Conservation (phyloP, 2,113 vertebrate genomes). For the Eptesicus fuscus region DNA sequence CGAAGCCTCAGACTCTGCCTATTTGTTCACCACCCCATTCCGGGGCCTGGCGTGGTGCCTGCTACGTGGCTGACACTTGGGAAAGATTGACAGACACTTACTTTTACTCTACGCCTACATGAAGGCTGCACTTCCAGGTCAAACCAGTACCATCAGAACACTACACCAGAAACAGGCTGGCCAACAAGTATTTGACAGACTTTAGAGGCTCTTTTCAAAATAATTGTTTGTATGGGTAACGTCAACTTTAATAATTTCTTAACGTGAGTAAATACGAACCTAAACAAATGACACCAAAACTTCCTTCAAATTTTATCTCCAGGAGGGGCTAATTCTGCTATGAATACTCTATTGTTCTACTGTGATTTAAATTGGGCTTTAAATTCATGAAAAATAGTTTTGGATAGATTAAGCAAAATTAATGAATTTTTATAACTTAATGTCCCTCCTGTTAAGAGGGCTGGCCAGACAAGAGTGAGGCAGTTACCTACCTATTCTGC, state of each 20-base stretch:
- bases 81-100: neutral
- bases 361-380: neutral
- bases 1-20: neutral
- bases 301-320: neutral
- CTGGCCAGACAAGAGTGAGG: neutral
- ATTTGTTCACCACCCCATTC: neutral
- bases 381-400: neutral
- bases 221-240: neutral
- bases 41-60: neutral
- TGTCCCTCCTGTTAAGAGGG: neutral
- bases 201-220: neutral
- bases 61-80: accelerated
- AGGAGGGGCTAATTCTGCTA: neutral
- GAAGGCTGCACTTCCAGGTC: neutral
- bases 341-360: too few species aligned
- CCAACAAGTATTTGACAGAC: neutral
- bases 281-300: neutral
- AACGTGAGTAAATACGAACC: neutral
- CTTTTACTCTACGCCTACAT: neutral
- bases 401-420: neutral
- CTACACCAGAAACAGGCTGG: neutral
- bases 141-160: neutral
- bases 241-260: neutral
- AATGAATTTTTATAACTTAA: neutral
- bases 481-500: neutral